Conservation (phyloP, 2,888 invertebrate species). For the Epicampocera succincta region DNA sequence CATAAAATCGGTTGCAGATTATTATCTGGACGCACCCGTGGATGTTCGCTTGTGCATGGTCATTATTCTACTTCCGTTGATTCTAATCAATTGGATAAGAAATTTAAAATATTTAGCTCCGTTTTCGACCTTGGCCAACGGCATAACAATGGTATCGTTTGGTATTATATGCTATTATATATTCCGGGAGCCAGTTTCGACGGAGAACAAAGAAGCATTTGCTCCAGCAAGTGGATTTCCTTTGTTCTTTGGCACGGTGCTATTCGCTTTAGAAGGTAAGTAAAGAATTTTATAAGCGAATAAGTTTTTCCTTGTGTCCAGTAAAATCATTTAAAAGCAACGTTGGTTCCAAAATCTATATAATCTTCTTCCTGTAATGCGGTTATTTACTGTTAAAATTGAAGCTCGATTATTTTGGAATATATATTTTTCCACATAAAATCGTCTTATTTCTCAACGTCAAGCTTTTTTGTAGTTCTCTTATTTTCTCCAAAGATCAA, state of each 20-base stretch:
- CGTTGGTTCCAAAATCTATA: too few species aligned
- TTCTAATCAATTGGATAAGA: slow-evolving; percentile 90
- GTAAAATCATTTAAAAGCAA: too few species aligned
- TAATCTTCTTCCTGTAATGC: too few species aligned
- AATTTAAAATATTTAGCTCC: slow-evolving; percentile 94
- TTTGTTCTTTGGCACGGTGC: slow-evolving; percentile 96
- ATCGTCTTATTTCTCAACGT: too few species aligned
- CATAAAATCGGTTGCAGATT: slow-evolving; percentile 86
- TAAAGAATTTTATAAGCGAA: slow-evolving; percentile 85
- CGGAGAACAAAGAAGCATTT: slow-evolving; percentile 85
- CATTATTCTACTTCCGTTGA: slow-evolving; percentile 87
- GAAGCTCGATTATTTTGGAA: too few species aligned
- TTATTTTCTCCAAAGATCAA: too few species aligned
- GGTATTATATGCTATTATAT: slow-evolving; percentile 93
- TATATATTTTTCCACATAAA: too few species aligned
- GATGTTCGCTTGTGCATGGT: slow-evolving; percentile 87
- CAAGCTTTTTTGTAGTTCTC: too few species aligned
- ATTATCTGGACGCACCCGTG: slow-evolving; percentile 82
- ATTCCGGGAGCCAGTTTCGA: slow-evolving; percentile 86
- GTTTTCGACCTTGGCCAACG: slow-evolving; percentile 94
- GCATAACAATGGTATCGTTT: slow-evolving; percentile 91
- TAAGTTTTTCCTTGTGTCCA: too few species aligned
- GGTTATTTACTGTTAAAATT: too few species aligned
- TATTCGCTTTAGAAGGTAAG: slow-evolving; percentile 95
- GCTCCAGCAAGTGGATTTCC: slow-evolving; percentile 89